Evolutionary conservation across 2,113 vertebrate species (phyloP).

Genomic region (Progne subis): DNA sequence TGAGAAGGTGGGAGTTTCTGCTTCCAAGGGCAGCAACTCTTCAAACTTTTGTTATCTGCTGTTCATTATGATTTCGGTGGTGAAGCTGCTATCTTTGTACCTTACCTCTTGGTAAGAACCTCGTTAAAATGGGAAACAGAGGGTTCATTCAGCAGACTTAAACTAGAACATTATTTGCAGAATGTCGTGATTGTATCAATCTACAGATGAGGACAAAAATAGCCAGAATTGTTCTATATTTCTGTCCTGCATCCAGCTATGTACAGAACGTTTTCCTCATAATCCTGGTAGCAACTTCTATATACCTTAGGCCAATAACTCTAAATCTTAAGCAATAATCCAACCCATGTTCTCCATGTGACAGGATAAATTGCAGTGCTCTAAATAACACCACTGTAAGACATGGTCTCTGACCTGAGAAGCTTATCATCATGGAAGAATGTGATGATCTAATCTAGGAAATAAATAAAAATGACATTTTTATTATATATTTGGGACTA

Average conservation of each 20-base stretch:
- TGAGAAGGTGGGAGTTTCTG: background rate
- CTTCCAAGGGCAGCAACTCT: background rate
- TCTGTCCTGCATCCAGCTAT: background rate
- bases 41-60: background rate
- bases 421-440: background rate
- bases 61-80: background rate
- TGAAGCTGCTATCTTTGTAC: background rate
- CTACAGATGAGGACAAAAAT: background rate
- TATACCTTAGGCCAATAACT: background rate
- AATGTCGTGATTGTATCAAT: background rate
- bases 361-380: background rate
- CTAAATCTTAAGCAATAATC: background rate
- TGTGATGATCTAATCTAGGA: slow-evolving; percentile 35
- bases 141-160: background rate
- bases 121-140: background rate
- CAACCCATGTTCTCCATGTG: background rate
- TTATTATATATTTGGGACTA: background rate
- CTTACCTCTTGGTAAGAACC: background rate
- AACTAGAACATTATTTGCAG: background rate
- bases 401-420: background rate
- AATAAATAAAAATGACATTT: slow-evolving; percentile 12
- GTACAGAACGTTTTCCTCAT: background rate
- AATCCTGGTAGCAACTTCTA: background rate
- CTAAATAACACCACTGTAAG: background rate
- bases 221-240: background rate